A percentile compares a stretch with the other conserved stretches of the same genome.
Evolutionary conservation across 2,888 invertebrate species (phyloP).

Genomic region (Sylvicola fuscatus): DNA sequence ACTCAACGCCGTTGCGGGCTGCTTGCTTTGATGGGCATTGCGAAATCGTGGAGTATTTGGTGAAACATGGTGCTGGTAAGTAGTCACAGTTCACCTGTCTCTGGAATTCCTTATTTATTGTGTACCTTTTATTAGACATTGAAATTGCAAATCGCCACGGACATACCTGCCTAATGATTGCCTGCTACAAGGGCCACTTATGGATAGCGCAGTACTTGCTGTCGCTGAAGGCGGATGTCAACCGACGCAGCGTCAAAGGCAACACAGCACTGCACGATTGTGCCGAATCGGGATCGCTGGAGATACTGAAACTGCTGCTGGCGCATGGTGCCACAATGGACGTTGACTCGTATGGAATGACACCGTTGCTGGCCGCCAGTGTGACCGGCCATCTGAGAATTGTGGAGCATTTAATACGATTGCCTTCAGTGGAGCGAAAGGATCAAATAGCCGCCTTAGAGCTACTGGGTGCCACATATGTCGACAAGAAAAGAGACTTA

Average conservation of each 20-base stretch:
- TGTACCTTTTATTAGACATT: constrained; percentile 42
- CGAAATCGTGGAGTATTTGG: constrained; percentile 83
- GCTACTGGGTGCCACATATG: constrained; percentile 81
- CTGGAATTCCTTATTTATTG: too few species aligned
- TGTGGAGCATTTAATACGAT: constrained; percentile 73
- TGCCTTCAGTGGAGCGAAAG: constrained; percentile 49
- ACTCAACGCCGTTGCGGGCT: constrained; percentile 84
- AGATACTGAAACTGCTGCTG: constrained; percentile 75
- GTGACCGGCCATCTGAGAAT: constrained; percentile 85
- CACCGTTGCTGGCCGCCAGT: constrained; percentile 81
- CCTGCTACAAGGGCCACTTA: constrained; percentile 88
- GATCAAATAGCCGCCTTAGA: constrained; percentile 81
- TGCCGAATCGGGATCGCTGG: constrained; percentile 86
- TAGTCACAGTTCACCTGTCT: too few species aligned
- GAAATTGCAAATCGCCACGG: constrained; percentile 91
- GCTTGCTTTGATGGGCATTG: constrained; percentile 95
- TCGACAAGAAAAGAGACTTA: constrained; percentile 93
- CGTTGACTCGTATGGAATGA: constrained; percentile 91
- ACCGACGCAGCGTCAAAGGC: constrained; percentile 70
- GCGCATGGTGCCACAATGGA: constrained; percentile 81
- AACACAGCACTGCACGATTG: constrained; percentile 98
- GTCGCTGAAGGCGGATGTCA: constrained; percentile 71
- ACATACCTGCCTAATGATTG: constrained; percentile 96
- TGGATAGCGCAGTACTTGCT: constrained; percentile 79
- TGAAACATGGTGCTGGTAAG: constrained; percentile 67